These are phyloP conservation scores for Laterallus jamaicensis DNA, from an alignment of 2,113 vertebrate species.

Conservation along the genomic window DNA sequence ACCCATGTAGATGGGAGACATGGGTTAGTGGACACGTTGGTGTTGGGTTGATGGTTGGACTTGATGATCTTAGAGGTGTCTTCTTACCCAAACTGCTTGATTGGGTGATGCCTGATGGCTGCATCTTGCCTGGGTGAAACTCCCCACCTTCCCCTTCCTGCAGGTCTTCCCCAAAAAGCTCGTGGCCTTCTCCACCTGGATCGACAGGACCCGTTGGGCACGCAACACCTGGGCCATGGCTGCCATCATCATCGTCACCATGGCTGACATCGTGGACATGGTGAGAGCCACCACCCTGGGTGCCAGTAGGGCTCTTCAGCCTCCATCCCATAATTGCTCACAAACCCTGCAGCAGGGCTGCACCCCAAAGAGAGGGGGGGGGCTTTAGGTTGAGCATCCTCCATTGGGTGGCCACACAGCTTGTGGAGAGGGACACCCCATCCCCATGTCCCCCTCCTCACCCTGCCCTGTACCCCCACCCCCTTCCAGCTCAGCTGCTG, in stretches of 20 bases:
- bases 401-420: neutral
- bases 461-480: neutral
- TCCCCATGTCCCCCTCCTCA: neutral
- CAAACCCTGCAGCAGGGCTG: neutral
- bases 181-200: slow-evolving; percentile 93
- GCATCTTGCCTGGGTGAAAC: neutral
- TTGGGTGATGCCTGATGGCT: accelerated
- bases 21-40: no score
- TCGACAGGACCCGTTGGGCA: slow-evolving; percentile 93
- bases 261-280: slow-evolving; percentile 92
- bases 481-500: slow-evolving; percentile 84
- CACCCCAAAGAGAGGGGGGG: accelerated
- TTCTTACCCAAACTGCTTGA: no score
- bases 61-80: no score
- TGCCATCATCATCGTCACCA: slow-evolving; percentile 90
- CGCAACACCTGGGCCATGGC: slow-evolving; percentile 96
- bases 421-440: neutral
- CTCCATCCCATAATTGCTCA: neutral
- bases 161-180: slow-evolving; percentile 89
- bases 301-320: neutral
- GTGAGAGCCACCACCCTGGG: slow-evolving; percentile 72
- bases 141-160: neutral
- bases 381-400: neutral
- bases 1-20: no score
- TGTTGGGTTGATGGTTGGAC: no score